Conservation (phyloP, 2,113 vertebrate species). For the Anguilla rostrata region DNA sequence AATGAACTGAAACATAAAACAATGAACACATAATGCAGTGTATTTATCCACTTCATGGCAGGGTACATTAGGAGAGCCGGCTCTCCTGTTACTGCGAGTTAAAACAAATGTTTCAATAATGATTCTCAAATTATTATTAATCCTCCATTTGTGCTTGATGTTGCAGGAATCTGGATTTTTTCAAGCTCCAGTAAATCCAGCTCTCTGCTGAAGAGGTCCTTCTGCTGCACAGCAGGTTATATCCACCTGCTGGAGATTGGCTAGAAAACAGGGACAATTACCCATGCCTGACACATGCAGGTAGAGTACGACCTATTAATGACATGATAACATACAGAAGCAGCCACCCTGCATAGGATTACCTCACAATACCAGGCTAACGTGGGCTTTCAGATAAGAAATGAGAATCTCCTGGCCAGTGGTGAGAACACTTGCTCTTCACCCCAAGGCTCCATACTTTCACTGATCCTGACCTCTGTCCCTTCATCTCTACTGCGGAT, state of each 20-base stretch:
- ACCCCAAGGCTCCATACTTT: not conserved
- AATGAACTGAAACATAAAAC: slow-evolving; percentile 24
- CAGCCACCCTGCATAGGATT: not conserved
- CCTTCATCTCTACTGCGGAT: not conserved
- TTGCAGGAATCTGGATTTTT: not conserved
- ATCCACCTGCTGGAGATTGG: not conserved
- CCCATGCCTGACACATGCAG: not conserved
- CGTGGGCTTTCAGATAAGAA: not conserved
- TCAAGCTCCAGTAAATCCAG: not conserved
- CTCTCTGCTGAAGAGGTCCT: too few relatives aligned
- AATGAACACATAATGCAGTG: slow-evolving; percentile 30
- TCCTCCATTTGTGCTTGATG: not conserved
- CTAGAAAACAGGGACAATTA: not conserved
- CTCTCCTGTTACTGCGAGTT: not conserved
- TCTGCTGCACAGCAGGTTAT: not conserved
- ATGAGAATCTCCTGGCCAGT: not conserved
- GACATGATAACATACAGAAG: not conserved
- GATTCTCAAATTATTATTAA: slow-evolving; percentile 12
- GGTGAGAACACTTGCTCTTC: not conserved
- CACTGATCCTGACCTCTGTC: not conserved
- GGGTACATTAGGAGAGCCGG: slow-evolving; percentile 5
- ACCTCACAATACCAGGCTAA: not conserved
- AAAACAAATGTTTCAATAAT: slow-evolving; percentile 5
- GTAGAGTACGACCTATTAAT: not conserved
- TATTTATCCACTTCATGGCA: slow-evolving; percentile 8